A percentile compares a stretch with the other conserved stretches of the same genome.
Conservation (phyloP, 2,888 invertebrate species). For the Scotopteryx bipunctaria region DNA sequence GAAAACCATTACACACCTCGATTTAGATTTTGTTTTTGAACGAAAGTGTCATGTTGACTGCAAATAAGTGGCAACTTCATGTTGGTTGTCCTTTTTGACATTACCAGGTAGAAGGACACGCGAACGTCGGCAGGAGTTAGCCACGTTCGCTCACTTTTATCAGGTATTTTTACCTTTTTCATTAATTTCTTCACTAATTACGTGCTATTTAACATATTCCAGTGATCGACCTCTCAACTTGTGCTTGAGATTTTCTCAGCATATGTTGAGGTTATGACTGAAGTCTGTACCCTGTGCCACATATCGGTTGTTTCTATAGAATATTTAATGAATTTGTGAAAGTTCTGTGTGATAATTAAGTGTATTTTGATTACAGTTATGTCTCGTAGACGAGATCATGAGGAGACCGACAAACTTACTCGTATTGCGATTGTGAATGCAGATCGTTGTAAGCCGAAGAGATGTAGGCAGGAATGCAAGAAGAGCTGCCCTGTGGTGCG, state of each 20-base stretch:
- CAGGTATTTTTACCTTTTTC: slow-evolving; percentile 58
- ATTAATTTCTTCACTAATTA: slow-evolving; percentile 20
- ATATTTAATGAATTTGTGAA: slow-evolving; percentile 35
- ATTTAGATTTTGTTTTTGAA: slow-evolving; percentile 32
- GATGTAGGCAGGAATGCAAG: slow-evolving; percentile 99
- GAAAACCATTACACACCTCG: no score
- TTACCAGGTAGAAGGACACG: slow-evolving; percentile 75
- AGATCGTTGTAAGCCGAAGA: slow-evolving; percentile 99
- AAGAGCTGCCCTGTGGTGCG: slow-evolving; percentile 99
- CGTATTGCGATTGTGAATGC: slow-evolving; percentile 99
- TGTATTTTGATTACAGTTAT: slow-evolving; percentile 60
- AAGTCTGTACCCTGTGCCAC: slow-evolving; percentile 58
- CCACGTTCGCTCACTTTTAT: slow-evolving; percentile 72
- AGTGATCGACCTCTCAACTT: slow-evolving; percentile 24
- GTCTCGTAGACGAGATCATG: slow-evolving; percentile 85
- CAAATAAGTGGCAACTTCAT: slow-evolving; percentile 38
- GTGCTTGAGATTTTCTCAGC: slow-evolving; percentile 35
- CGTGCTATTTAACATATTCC: slow-evolving; percentile 20
- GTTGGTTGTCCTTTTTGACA: slow-evolving; percentile 67
- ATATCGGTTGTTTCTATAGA: slow-evolving; percentile 49
- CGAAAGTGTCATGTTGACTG: slow-evolving; percentile 15
- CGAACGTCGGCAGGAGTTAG: slow-evolving; percentile 76
- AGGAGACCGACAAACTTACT: slow-evolving; percentile 96
- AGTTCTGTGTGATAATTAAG: slow-evolving; percentile 33
- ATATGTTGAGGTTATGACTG: slow-evolving; percentile 69